A percentile compares a stretch with the other conserved stretches of the same genome.
Evolutionary conservation across 2,113 vertebrate species (phyloP).

Genomic region (Panurus biarmicus): DNA sequence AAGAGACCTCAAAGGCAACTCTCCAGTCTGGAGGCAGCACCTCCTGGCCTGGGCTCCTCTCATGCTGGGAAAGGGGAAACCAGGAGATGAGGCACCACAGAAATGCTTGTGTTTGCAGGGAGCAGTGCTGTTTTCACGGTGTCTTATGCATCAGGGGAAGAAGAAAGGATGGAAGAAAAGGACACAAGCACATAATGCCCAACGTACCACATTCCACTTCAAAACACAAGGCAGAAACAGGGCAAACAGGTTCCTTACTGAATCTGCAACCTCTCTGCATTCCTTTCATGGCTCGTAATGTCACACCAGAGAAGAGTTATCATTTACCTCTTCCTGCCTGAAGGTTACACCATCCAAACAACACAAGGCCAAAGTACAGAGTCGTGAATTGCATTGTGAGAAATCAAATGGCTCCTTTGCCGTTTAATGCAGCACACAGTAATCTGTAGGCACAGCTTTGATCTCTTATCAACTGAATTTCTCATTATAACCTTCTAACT

Average conservation of each 20-base stretch:
- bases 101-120: neutral
- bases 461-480: conserved; percentile 32
- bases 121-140: neutral
- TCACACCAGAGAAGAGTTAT: conserved; percentile 27
- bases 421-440: neutral
- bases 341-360: conserved; percentile 46
- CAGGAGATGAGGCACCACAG: neutral
- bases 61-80: neutral
- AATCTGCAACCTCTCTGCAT: conserved; percentile 21
- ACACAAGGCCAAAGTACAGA: conserved; percentile 40
- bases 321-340: conserved; percentile 26
- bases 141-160: neutral
- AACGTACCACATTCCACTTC: neutral
- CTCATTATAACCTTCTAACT: neutral
- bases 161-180: neutral
- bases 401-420: neutral
- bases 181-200: neutral
- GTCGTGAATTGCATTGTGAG: neutral
- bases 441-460: conserved; percentile 2
- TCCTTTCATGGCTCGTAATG: conserved; percentile 15
- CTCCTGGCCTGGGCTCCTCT: neutral
- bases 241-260: neutral
- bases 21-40: neutral
- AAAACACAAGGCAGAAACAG: neutral
- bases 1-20: neutral